Evolutionary conservation across 2,888 invertebrate genomes (phyloP), one percentile per base, ranked within the genome.

Genomic region (Agonopterix alstromeriana): DNA sequence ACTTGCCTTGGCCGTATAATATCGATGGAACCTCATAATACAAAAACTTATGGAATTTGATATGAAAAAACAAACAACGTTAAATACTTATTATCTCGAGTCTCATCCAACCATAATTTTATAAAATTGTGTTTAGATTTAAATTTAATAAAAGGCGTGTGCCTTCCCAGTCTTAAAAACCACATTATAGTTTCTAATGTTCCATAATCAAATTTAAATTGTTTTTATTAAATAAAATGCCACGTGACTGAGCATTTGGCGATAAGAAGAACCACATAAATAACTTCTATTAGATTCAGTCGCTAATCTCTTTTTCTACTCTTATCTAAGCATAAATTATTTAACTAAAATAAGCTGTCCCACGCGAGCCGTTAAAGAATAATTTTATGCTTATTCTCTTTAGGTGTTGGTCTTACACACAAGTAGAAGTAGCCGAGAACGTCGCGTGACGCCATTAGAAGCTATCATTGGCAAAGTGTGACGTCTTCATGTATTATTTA

Each of bases 251-350:
- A 61, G 51, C 65, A 57, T 74, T 75, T 75, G 67, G 58, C 63
- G 83, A 86, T 85, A 82, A 76, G 68, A 55, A 61, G 62, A 52
- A 27, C 12, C 67, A 59, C 75, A 83, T 84, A 80, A 82, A 84
- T 83, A 74, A 65, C 71, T 79, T 73, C 72, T 80, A 82, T 82
- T 82, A 73, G 70, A 77, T 83, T 77, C 70, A 70, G 57, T 60
- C 63, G 56, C 69, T 83, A 84, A 84, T 84, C 81, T 78, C 60
- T 59, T 8, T 38, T 12, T 47, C 50, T 45, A 56, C 56, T 61
- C 54, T 68, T 79, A 83, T 85, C 79, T 77, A 63, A 53, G 72
- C 67, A 84, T 86, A 82, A 77, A 84, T 85, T 75, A 81, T 79
- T 72, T 66, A 59, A 64, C 61, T 70, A 61, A 72, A 76, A 77